Evolutionary conservation across 2,797 vertebrate species (phyloP).

Genomic region (Acipenser oxyrinchus): DNA sequence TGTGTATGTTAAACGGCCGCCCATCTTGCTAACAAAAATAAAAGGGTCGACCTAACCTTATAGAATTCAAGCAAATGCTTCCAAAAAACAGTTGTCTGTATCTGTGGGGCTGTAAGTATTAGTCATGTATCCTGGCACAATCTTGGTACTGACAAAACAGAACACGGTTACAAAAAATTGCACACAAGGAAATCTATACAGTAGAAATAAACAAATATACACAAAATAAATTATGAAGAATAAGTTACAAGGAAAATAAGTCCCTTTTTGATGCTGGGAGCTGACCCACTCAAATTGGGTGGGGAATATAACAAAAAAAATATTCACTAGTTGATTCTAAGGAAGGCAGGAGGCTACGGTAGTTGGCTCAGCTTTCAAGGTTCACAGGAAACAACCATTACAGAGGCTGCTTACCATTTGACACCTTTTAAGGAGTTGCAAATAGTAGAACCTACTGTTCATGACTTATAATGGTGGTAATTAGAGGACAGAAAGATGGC

Average conservation of each 20-base stretch:
- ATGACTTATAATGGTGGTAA: too few relatives aligned
- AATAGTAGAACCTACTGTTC: too few relatives aligned
- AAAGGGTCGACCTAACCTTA: too few relatives aligned
- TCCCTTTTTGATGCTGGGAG: too few relatives aligned
- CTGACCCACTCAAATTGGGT: background rate
- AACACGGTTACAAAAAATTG: slow-evolving; percentile 52
- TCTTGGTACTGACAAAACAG: slow-evolving; percentile 23
- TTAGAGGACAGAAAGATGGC: too few relatives aligned
- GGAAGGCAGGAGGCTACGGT: slow-evolving; percentile 40
- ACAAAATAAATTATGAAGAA: slow-evolving; percentile 61
- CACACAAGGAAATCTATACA: slow-evolving; percentile 60
- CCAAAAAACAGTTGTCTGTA: background rate
- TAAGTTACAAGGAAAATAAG: slow-evolving; percentile 60
- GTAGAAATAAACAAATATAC: slow-evolving; percentile 59
- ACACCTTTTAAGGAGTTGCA: slow-evolving; percentile 32
- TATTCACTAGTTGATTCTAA: slow-evolving; percentile 14
- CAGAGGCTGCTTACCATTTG: slow-evolving; percentile 47
- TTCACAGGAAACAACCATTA: slow-evolving; percentile 70
- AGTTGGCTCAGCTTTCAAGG: slow-evolving; percentile 73
- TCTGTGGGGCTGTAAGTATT: background rate
- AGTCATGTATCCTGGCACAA: slow-evolving; percentile 15
- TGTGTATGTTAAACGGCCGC: too few relatives aligned
- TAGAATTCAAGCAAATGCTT: too few relatives aligned
- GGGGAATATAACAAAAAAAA: background rate
- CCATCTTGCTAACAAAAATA: too few relatives aligned